Conservation (phyloP, 2,888 invertebrate genomes). For the Hemaris fuciformis region DNA sequence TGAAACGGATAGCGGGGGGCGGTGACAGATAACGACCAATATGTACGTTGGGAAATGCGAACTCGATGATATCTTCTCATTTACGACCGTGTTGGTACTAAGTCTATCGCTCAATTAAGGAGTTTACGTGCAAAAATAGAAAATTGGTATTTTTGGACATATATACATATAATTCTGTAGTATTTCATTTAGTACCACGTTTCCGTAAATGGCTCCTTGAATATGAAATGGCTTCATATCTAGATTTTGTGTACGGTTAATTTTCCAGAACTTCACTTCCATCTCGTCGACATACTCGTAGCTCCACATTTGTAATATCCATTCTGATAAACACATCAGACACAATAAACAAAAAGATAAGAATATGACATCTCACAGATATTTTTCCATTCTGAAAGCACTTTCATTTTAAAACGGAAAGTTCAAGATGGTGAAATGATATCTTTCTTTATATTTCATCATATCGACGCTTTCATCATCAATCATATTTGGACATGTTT, state of each 20-base stretch:
- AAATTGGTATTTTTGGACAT: background rate
- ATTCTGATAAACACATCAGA: background rate
- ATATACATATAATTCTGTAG: too few species aligned
- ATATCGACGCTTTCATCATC: constrained; percentile 67
- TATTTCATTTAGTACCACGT: too few species aligned
- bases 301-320: background rate
- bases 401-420: constrained; percentile 18
- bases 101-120: background rate
- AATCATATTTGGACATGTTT: constrained; percentile 77
- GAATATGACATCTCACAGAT: background rate
- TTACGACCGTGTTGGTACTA: constrained; percentile 18
- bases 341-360: background rate
- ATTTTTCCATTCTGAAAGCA: constrained; percentile 10
- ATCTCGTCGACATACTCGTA: background rate
- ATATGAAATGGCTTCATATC: too few species aligned
- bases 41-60: constrained; percentile 66
- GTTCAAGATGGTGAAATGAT: constrained; percentile 7
- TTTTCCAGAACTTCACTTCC: background rate
- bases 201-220: too few species aligned
- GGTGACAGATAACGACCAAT: constrained; percentile 77
- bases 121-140: constrained; percentile 14
- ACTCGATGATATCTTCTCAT: constrained; percentile 44
- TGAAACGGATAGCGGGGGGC: constrained; percentile 77
- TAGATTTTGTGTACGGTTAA: background rate
- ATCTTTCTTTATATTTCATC: constrained; percentile 35